Evolutionary conservation across 92 coral and sea anemone genomes (phyloP).

Genomic region (Zoanthus gigantus): DNA sequence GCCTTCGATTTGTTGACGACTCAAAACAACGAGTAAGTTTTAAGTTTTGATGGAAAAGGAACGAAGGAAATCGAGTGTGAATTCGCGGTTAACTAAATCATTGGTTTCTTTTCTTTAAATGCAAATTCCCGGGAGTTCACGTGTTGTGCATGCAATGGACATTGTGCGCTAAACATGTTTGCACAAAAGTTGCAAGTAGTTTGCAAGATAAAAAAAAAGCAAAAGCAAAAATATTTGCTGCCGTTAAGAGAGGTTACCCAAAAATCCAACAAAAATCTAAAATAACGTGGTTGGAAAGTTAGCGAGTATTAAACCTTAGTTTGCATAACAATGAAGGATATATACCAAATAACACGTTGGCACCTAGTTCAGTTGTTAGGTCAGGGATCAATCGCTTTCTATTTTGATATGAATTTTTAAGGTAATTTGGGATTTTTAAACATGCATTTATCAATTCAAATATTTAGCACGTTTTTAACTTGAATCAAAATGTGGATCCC

Average conservation of each 20-base stretch:
- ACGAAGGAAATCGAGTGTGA: not conserved
- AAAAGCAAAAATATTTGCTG: not conserved
- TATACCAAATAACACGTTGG: not conserved
- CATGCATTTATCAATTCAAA: too few species aligned
- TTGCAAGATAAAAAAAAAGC: not conserved
- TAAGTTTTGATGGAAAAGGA: not conserved
- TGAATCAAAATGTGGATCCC: too few species aligned
- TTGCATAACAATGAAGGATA: not conserved
- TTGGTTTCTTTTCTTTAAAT: conserved; percentile 34
- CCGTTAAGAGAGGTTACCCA: not conserved
- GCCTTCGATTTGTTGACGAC: conserved; percentile 95
- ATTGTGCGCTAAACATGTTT: not conserved
- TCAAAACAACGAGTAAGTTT: conserved; percentile 91
- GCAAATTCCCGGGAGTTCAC: conserved; percentile 27
- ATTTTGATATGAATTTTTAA: not conserved
- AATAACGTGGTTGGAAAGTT: not conserved
- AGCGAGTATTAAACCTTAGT: not conserved
- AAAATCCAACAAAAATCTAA: too few species aligned
- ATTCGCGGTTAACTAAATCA: not conserved
- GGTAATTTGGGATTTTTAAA: not conserved
- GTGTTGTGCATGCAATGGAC: conserved; percentile 37
- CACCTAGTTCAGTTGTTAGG: not conserved
- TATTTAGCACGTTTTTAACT: too few species aligned
- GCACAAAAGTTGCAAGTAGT: not conserved
- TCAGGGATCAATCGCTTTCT: conserved; percentile 15